Evolutionary conservation across 2,888 invertebrate species (phyloP).

Genomic region (Allygus modestus): DNA sequence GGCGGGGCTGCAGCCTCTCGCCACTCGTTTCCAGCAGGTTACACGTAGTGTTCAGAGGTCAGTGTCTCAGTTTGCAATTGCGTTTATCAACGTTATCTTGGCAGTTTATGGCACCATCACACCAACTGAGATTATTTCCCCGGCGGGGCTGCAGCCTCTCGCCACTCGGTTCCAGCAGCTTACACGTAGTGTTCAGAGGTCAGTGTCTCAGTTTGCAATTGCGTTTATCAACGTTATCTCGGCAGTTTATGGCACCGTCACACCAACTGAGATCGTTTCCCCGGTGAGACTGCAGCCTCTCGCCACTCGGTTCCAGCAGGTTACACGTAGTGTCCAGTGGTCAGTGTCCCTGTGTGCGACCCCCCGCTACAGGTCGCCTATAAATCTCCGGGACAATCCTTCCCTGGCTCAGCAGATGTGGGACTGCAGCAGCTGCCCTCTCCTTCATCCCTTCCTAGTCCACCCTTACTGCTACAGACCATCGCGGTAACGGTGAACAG

Average conservation of each 20-base stretch:
- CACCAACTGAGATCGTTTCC: background rate
- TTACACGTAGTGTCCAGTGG: background rate
- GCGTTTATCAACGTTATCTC: background rate
- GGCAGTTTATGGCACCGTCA: background rate
- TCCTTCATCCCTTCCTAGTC: background rate
- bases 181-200: background rate
- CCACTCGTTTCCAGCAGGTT: no score
- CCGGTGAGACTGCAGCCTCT: background rate
- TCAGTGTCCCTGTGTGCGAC: constrained; percentile 14
- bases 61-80: background rate
- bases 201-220: background rate
- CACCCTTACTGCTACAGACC: background rate
- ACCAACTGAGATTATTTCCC: no score
- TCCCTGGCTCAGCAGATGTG: constrained; percentile 50
- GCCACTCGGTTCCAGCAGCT: no score
- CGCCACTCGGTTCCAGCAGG: background rate
- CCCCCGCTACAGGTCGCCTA: constrained; percentile 56
- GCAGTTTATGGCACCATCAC: no score
- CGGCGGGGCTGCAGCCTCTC: no score
- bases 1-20: no score
- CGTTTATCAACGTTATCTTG: background rate
- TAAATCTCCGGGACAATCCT: constrained; percentile 59
- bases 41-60: background rate
- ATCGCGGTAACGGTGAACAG: background rate
- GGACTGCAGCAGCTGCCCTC: background rate